phyloP scores from a whole-genome alignment of 2,888 invertebrate genomes.

The Eupeodes latifasciatus region DNA sequence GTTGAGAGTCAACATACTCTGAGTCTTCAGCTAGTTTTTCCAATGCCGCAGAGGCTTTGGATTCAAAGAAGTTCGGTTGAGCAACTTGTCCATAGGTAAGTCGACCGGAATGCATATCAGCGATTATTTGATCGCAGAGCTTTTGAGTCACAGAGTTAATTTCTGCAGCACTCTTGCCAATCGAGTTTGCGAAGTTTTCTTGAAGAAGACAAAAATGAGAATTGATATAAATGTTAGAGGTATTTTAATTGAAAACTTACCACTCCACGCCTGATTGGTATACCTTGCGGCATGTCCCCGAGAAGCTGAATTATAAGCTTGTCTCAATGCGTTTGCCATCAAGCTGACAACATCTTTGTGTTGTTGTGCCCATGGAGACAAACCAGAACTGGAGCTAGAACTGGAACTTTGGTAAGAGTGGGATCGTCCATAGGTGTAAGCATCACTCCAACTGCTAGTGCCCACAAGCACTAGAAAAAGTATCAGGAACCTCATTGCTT shows the following conservation, averaged over 20 bases:
- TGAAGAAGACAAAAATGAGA: not conserved
- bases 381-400: not conserved
- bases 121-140: conserved; percentile 80
- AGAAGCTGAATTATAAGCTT: conserved; percentile 81
- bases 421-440: conserved; percentile 76
- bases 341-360: conserved; percentile 81
- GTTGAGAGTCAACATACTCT: conserved; percentile 74
- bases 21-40: conserved; percentile 77
- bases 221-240: not conserved
- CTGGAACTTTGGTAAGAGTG: conserved; percentile 32
- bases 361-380: conserved; percentile 80
- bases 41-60: conserved; percentile 80
- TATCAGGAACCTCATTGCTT: conserved; percentile 79
- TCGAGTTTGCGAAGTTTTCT: conserved; percentile 80
- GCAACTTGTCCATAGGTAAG: conserved; percentile 79
- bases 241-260: conserved; percentile 76
- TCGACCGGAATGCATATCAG: conserved; percentile 81
- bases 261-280: conserved; percentile 78
- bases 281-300: conserved; percentile 75
- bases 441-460: conserved; percentile 75
- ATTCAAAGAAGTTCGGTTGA: conserved; percentile 82
- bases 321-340: conserved; percentile 80
- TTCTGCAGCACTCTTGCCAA: conserved; percentile 81
- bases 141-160: conserved; percentile 79
- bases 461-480: conserved; percentile 79